Evolutionary conservation across 2,113 vertebrate species (phyloP), one percentile per base, ranked within the genome.

Genomic region (Alexandromys fortis): DNA sequence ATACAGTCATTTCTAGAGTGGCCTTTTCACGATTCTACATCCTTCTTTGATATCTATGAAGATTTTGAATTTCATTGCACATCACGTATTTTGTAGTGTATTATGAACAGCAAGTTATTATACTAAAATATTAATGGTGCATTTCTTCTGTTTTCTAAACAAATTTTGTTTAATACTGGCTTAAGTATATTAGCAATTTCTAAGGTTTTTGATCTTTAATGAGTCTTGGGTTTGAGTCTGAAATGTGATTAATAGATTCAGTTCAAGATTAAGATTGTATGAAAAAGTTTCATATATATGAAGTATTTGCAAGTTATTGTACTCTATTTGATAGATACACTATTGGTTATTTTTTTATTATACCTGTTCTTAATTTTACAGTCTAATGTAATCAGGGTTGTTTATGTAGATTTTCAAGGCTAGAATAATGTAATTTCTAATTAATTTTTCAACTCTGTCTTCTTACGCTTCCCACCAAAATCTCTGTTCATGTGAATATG

Each of bases 381-480:
- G n/a, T 68, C 22, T 42, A 67, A 72, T 58, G 28, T 35, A 82
- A 85, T 49, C 55, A 87, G 28, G 72, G 24, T 83, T 87, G 35
- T 86, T 94, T 47, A 91, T 42, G 49, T 70, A 19, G 75, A 81
- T 14, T 95, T 95, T 88, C 38, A 92, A 61, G 68, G 33, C 19
- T 22, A 70, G 30, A n/a, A 55, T 90, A 49, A 49, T 70, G 79
- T 93, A 63, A 17, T 22, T 90, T 33, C 8, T 42, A 1, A 63
- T 72, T 90, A 30, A 30, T 58, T 94, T 58, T 89, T 95, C 76
- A 26, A 21, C 3, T 55, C 7, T 75, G 0, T 88, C 49, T 47
- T 63, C 38, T 70, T 68, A 22, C 52, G n/a, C 14, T 94, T 6
- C 12, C 13, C 81, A 90, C 72, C 73, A 38, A 70, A 67, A 38